Percentiles rank a stretch among this genome's conserved stretches.
Evolutionary conservation across 2,113 vertebrate species (phyloP).

Genomic region (Hipposideros armiger): DNA sequence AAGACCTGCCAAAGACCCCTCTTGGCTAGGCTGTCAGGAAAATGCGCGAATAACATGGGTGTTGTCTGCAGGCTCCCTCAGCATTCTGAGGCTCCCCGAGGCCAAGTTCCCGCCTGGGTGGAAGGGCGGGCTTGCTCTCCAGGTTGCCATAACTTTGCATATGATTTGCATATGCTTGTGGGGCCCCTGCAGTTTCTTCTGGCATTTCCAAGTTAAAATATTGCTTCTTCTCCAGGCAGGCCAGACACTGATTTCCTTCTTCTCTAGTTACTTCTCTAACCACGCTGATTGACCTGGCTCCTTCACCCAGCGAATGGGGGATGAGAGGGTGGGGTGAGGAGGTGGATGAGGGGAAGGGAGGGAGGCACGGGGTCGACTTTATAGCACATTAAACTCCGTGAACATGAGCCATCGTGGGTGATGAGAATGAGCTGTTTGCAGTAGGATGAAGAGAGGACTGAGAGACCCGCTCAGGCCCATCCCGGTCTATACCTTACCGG

Average conservation of each 20-base stretch:
- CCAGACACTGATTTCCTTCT: slow-evolving; percentile 21
- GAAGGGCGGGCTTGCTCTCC: not conserved
- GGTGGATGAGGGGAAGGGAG: not conserved
- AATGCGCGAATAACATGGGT: not conserved
- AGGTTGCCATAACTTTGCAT: slow-evolving; percentile 48
- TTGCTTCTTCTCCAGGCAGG: slow-evolving; percentile 12
- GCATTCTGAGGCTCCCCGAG: not conserved
- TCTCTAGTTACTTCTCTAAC: slow-evolving; percentile 12
- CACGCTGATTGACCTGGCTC: not conserved
- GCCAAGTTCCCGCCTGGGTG: not conserved
- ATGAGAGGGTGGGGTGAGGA: not conserved
- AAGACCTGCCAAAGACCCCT: not conserved
- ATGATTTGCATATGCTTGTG: slow-evolving; percentile 21
- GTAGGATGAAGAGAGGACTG: not conserved
- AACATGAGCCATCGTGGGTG: not conserved
- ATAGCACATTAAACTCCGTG: accelerated
- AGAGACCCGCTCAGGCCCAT: not conserved
- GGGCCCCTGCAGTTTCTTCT: not conserved
- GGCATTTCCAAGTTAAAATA: slow-evolving; percentile 55
- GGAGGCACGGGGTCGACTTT: not conserved
- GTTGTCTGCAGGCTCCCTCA: not conserved
- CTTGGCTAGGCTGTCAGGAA: not conserved
- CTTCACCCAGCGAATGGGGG: not conserved
- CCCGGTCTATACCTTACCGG: not conserved
- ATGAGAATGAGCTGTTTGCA: not conserved